phyloP scores from a whole-genome alignment of 2,113 vertebrate genomes.

The Dromiciops gliroides region DNA sequence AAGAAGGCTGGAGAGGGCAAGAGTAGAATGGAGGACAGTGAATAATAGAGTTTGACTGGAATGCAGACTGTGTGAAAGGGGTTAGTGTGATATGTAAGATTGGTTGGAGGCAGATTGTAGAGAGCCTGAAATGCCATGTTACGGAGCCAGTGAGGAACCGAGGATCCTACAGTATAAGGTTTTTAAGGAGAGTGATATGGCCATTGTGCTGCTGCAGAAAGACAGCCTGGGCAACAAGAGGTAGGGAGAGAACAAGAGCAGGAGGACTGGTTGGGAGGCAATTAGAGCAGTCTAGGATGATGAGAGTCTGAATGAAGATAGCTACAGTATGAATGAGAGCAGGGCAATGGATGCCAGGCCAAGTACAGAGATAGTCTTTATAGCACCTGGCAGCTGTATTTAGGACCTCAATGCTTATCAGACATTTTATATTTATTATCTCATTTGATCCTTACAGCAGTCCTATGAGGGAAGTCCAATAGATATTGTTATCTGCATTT shows the following conservation, averaged over 20 bases:
- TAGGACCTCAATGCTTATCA: background rate
- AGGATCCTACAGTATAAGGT: background rate
- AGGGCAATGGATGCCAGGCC: background rate
- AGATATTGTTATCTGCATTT: background rate
- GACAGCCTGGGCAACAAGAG: background rate
- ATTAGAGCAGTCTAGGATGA: background rate
- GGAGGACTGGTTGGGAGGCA: background rate
- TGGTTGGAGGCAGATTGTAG: background rate
- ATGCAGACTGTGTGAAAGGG: background rate
- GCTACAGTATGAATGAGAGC: background rate
- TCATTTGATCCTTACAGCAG: too few relatives aligned
- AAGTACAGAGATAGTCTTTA: background rate
- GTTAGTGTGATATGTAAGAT: background rate
- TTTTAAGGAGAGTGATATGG: background rate
- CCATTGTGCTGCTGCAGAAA: background rate
- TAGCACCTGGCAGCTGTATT: background rate
- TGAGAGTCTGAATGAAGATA: background rate
- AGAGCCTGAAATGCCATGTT: background rate
- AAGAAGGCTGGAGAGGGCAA: background rate
- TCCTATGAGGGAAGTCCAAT: too few relatives aligned
- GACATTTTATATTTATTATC: too few relatives aligned
- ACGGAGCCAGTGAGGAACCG: background rate
- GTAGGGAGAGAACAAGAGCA: background rate
- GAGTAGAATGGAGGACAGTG: background rate
- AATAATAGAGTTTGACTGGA: background rate